Percentiles rank a stretch among this genome's conserved stretches.
Evolutionary conservation across 1,140 invertebrate species (phyloP).

Genomic region (Diorhabda carinulata): DNA sequence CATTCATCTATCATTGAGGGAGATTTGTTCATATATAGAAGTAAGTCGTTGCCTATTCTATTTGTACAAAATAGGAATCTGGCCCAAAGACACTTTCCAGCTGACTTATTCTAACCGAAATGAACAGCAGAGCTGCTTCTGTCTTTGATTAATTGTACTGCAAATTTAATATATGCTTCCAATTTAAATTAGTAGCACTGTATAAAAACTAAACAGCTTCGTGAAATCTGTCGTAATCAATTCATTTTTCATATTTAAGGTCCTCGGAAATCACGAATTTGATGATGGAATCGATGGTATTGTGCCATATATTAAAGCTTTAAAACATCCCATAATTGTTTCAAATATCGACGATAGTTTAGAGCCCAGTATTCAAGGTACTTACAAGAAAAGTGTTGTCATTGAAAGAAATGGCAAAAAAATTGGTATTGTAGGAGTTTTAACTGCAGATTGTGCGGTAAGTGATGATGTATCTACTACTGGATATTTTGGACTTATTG

Average conservation of each 20-base stretch:
- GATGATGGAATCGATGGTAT: conserved; percentile 72
- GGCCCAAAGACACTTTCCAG: too few relatives aligned
- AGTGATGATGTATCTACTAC: conserved; percentile 37
- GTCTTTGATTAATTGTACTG: too few relatives aligned
- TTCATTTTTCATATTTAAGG: conserved; percentile 51
- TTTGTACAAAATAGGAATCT: too few relatives aligned
- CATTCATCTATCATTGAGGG: too few relatives aligned
- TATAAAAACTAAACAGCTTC: too few relatives aligned
- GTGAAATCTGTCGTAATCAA: background rate
- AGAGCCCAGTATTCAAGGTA: conserved; percentile 63
- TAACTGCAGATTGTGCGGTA: conserved; percentile 63
- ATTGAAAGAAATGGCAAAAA: conserved; percentile 55
- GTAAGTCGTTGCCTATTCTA: too few relatives aligned
- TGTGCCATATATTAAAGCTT: conserved; percentile 64
- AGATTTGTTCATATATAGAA: too few relatives aligned
- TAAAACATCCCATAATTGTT: conserved; percentile 65
- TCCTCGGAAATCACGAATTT: conserved; percentile 87
- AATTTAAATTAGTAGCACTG: too few relatives aligned
- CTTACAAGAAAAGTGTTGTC: conserved; percentile 59
- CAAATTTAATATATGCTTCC: too few relatives aligned
- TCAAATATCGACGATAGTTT: conserved; percentile 71
- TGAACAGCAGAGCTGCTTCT: too few relatives aligned
- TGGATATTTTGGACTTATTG: too few relatives aligned
- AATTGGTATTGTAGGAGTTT: conserved; percentile 80
- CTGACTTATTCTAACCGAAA: too few relatives aligned